Evolutionary conservation across 2,113 vertebrate species (phyloP).

Genomic region (Amazona vittata): DNA sequence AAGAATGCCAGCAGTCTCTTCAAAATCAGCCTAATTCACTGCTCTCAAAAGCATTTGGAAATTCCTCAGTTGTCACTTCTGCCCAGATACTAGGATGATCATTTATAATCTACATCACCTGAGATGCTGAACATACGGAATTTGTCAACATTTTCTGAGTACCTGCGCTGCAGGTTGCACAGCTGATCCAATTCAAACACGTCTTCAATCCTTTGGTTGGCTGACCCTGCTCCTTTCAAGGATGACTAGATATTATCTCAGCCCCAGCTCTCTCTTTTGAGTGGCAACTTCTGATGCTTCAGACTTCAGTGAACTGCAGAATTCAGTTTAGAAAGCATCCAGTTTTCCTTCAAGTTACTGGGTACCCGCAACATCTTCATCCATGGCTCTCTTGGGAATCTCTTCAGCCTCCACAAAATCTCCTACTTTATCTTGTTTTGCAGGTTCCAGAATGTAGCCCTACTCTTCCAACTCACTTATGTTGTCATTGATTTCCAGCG

Average conservation of each 20-base stretch:
- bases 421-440: background rate
- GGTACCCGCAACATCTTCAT: background rate
- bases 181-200: background rate
- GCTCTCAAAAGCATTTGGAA: background rate
- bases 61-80: background rate
- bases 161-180: background rate
- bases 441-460: background rate
- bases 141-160: constrained; percentile 7
- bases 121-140: constrained; percentile 14
- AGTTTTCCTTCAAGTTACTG: background rate
- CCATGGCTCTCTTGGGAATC: background rate
- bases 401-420: background rate
- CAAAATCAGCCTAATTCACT: background rate
- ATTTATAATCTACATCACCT: background rate
- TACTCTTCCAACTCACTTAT: background rate
- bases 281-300: background rate
- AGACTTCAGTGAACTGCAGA: constrained; percentile 17
- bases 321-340: background rate
- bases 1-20: background rate
- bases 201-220: background rate
- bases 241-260: background rate
- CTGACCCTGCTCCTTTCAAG: constrained; percentile 14
- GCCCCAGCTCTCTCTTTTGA: background rate
- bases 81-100: background rate
- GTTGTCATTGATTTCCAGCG: background rate